These are phyloP conservation scores for Heliconius nattereri DNA, from an alignment of 1,140 invertebrate species.

Conservation along the genomic window DNA sequence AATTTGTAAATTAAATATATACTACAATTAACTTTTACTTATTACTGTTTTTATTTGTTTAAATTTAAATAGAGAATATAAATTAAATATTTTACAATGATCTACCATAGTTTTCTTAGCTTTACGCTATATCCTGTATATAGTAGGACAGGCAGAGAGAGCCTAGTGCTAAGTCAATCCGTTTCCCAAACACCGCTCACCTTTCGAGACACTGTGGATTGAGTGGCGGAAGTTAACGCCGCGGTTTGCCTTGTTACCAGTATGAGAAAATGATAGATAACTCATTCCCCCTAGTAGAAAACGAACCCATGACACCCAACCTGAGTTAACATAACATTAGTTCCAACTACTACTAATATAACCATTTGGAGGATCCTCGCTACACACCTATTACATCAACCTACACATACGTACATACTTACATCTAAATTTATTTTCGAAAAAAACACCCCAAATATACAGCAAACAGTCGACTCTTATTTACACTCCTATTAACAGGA, in stretches of 20 bases:
- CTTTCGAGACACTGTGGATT: too few species aligned
- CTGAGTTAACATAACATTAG: too few species aligned
- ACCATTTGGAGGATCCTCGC: neutral
- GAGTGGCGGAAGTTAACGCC: too few species aligned
- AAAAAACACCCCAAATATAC: constrained; percentile 17
- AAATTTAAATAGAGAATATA: too few species aligned
- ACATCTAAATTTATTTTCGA: neutral
- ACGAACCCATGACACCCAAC: too few species aligned
- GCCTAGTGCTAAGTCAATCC: neutral
- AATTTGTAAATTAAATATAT: neutral
- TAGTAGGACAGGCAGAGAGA: neutral
- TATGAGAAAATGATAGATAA: too few species aligned
- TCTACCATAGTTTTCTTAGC: neutral
- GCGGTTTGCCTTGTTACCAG: too few species aligned
- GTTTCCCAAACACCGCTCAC: neutral
- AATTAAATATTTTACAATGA: too few species aligned
- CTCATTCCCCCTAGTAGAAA: too few species aligned
- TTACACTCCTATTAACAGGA: constrained; percentile 33
- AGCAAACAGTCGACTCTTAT: constrained; percentile 31
- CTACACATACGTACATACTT: neutral
- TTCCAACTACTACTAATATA: too few species aligned
- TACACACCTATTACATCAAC: neutral
- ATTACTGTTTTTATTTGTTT: too few species aligned
- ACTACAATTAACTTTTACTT: neutral
- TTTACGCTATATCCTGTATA: neutral